A percentile compares a stretch with the other conserved stretches of the same genome.
phyloP scores from a whole-genome alignment of 37 sponge, comb jelly and placozoan genomes.

The Cliona cf. orientalis region DNA sequence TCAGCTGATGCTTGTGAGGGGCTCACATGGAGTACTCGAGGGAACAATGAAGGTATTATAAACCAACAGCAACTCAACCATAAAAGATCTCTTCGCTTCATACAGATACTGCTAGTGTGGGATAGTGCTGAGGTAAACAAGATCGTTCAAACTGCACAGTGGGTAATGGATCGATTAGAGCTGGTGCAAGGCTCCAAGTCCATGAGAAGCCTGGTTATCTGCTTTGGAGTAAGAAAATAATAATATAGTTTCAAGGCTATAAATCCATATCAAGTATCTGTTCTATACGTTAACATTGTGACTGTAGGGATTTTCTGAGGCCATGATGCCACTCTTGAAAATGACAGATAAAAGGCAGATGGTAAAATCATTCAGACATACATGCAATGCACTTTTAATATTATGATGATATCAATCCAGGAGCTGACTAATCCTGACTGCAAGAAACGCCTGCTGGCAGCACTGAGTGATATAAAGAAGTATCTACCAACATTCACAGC shows the following conservation, averaged over 20 bases:
- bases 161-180: conserved; percentile 63
- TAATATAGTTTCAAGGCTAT: background rate
- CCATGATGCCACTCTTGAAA: conserved; percentile 54
- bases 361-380: conserved; percentile 18
- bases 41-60: conserved; percentile 65
- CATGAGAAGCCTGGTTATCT: conserved; percentile 84
- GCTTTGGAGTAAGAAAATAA: conserved; percentile 66
- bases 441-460: conserved; percentile 48
- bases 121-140: conserved; percentile 75
- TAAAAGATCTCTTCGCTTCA: background rate
- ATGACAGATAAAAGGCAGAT: conserved; percentile 72
- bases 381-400: background rate
- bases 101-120: conserved; percentile 73
- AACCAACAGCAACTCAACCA: background rate
- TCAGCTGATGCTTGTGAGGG: conserved; percentile 16
- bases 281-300: background rate
- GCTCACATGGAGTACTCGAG: conserved; percentile 54
- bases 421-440: conserved; percentile 54
- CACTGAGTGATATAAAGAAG: conserved; percentile 52
- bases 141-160: conserved; percentile 62
- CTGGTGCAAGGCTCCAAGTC: conserved; percentile 79
- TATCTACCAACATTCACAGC: conserved; percentile 62
- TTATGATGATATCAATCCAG: conserved; percentile 11
- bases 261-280: background rate
- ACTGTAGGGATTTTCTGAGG: conserved; percentile 78